Conservation (phyloP, 2,113 vertebrate genomes). For the Nannospalax galili region DNA sequence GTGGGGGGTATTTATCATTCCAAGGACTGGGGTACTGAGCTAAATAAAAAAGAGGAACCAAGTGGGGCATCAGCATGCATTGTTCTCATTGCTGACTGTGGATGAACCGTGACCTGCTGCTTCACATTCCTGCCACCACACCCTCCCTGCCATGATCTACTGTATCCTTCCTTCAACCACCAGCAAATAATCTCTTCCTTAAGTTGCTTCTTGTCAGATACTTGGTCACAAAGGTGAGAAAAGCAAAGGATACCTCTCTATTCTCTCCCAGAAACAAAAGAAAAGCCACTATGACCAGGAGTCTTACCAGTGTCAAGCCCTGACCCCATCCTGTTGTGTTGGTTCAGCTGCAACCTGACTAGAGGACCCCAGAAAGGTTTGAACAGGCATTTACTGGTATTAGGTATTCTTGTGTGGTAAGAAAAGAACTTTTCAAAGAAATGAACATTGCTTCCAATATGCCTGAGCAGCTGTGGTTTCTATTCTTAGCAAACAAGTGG, state of each 20-base stretch:
- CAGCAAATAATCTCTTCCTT: too few species aligned
- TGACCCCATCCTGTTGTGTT: too few species aligned
- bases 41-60: not conserved
- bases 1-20: too few species aligned
- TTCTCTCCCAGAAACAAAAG: not conserved
- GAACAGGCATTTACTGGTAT: not conserved
- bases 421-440: conserved; percentile 23
- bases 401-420: not conserved
- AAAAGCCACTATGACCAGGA: not conserved
- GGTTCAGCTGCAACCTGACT: not conserved
- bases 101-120: not conserved
- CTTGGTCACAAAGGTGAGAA: not conserved
- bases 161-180: not conserved
- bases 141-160: too few species aligned
- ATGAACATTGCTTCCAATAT: not conserved
- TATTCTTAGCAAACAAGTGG: conserved; percentile 39
- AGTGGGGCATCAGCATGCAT: too few species aligned
- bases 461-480: conserved; percentile 54
- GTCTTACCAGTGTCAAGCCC: not conserved
- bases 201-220: not conserved
- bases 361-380: not conserved
- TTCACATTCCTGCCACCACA: not conserved
- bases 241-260: not conserved
- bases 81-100: not conserved
- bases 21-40: not conserved